A percentile compares a stretch with the other conserved stretches of the same genome.
Conservation (phyloP, 2,113 vertebrate species). For the Pomatorhinus ruficollis region DNA sequence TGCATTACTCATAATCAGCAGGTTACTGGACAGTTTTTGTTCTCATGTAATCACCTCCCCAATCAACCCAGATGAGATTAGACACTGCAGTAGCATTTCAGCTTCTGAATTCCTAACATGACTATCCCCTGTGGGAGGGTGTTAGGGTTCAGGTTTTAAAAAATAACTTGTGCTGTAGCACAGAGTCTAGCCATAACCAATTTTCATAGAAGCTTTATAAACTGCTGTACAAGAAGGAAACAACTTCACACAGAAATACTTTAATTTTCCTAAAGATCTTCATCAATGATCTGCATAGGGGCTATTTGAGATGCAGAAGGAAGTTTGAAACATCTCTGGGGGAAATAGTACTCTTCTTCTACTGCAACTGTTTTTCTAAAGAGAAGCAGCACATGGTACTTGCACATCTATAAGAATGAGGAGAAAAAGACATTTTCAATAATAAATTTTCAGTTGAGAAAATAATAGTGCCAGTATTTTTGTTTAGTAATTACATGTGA, state of each 20-base stretch:
- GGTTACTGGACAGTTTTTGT: not conserved
- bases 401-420: not conserved
- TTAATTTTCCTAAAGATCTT: not conserved
- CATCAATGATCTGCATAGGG: not conserved
- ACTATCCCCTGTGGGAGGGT: not conserved
- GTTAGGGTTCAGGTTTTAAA: not conserved
- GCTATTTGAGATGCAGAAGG: not conserved
- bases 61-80: not conserved
- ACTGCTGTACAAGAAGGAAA: not conserved
- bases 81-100: not conserved
- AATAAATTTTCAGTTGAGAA: not conserved
- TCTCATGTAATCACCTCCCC: not conserved
- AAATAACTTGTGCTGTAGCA: not conserved
- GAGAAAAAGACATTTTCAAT: not conserved
- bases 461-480: not conserved
- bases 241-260: not conserved
- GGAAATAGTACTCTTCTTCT: not conserved
- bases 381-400: not conserved
- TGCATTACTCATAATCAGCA: not conserved
- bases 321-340: not conserved
- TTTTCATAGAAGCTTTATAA: not conserved
- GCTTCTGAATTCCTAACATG: not conserved
- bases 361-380: not conserved
- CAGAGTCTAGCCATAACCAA: accelerated
- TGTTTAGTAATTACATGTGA: not conserved